Evolutionary conservation across 1,140 invertebrate genomes (phyloP).

Genomic region (Patella vulgata): DNA sequence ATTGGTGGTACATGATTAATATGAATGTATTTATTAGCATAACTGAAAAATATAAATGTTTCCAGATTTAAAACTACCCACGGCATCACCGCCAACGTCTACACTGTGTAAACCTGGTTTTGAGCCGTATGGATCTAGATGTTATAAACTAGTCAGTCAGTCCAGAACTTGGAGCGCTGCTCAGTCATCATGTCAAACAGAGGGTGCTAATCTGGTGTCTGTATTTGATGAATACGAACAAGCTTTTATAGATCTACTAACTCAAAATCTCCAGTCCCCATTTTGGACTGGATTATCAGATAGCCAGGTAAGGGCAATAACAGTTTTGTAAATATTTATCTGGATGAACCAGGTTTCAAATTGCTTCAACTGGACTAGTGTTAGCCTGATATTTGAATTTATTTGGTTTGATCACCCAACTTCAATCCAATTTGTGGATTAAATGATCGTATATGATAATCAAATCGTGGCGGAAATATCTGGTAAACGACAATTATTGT

Average conservation of each 20-base stretch:
- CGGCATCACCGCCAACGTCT: constrained; percentile 15
- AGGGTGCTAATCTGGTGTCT: constrained; percentile 21
- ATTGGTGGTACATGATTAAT: not conserved
- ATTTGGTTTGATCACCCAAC: not conserved
- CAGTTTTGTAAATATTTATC: too few species aligned
- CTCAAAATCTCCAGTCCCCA: constrained; percentile 3
- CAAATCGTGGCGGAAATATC: not conserved
- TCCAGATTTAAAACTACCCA: constrained; percentile 13
- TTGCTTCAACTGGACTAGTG: not conserved
- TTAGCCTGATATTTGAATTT: not conserved
- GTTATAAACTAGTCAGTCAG: constrained; percentile 20
- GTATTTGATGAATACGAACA: constrained; percentile 31
- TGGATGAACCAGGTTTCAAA: not conserved
- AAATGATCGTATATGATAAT: not conserved
- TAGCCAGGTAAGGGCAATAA: not conserved
- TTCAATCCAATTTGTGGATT: not conserved
- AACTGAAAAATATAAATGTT: constrained; percentile 5
- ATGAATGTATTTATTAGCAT: not conserved
- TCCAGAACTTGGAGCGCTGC: constrained; percentile 22
- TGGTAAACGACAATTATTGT: too few species aligned
- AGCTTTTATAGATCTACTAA: constrained; percentile 19
- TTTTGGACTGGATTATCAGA: constrained; percentile 12
- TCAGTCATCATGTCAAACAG: constrained; percentile 15
- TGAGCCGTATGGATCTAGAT: constrained; percentile 20
- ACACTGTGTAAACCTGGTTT: constrained; percentile 31